Conservation (phyloP, 2,888 invertebrate genomes). For the Gryllus longicercus region DNA sequence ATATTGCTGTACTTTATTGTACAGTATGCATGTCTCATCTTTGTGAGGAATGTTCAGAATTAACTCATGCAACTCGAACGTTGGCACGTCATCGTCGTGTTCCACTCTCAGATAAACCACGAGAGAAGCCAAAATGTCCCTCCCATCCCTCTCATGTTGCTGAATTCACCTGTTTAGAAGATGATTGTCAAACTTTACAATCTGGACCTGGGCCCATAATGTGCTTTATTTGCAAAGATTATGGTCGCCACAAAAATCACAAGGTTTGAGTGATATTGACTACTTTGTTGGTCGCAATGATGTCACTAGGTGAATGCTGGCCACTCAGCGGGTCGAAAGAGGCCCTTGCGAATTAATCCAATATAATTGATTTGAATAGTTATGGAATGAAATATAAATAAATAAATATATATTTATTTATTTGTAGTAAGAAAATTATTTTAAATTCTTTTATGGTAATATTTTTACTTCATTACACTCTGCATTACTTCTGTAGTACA, state of each 20-base stretch:
- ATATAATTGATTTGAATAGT: too few relatives aligned
- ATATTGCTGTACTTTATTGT: slow-evolving; percentile 55
- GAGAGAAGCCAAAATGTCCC: slow-evolving; percentile 54
- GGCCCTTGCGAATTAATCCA: too few relatives aligned
- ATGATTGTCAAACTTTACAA: slow-evolving; percentile 49
- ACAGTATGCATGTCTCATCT: slow-evolving; percentile 55
- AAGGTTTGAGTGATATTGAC: slow-evolving; percentile 44
- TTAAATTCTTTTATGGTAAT: too few relatives aligned
- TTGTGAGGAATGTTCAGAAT: slow-evolving; percentile 53
- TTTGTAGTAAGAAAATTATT: too few relatives aligned
- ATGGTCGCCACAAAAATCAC: slow-evolving; percentile 55
- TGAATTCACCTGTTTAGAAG: slow-evolving; percentile 56
- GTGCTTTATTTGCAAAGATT: slow-evolving; percentile 59
- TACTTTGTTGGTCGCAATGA: background rate
- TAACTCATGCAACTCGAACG: slow-evolving; percentile 54
- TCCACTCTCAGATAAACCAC: slow-evolving; percentile 55
- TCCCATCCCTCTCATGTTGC: slow-evolving; percentile 54
- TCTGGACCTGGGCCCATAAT: slow-evolving; percentile 48
- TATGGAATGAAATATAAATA: too few relatives aligned
- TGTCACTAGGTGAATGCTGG: too few relatives aligned
- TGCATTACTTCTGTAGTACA: too few relatives aligned
- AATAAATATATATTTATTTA: too few relatives aligned
- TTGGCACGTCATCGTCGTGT: slow-evolving; percentile 53
- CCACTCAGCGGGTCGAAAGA: too few relatives aligned
- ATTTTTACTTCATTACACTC: too few relatives aligned